These are phyloP conservation scores for Ophonus ardosiacus DNA, from an alignment of 2,888 invertebrate genomes.

Conservation along the genomic window DNA sequence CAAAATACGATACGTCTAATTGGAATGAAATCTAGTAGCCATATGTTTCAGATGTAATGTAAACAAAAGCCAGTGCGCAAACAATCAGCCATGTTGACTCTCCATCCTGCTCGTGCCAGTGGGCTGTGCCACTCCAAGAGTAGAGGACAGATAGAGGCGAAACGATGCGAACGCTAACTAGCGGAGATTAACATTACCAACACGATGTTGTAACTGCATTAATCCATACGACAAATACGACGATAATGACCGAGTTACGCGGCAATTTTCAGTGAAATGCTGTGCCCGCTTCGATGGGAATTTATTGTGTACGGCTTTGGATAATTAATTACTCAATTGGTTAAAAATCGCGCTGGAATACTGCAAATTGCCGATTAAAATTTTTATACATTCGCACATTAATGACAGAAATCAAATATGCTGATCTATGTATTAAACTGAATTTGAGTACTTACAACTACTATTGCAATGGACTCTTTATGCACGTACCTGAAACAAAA, in stretches of 20 bases:
- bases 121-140: background rate
- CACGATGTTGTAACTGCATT: constrained; percentile 58
- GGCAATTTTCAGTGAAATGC: constrained; percentile 54
- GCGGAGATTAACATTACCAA: constrained; percentile 62
- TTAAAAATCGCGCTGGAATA: constrained; percentile 20
- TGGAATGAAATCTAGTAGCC: constrained; percentile 56
- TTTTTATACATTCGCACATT: background rate
- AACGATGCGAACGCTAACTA: constrained; percentile 54
- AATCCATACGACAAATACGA: constrained; percentile 62
- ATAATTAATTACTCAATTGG: constrained; percentile 40
- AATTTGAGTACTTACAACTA: constrained; percentile 12
- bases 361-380: constrained; percentile 14
- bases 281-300: constrained; percentile 39
- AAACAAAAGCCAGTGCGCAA: constrained; percentile 60
- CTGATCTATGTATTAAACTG: background rate
- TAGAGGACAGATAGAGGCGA: constrained; percentile 13
- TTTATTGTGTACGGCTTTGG: constrained; percentile 45
- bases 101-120: constrained; percentile 23
- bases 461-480: background rate
- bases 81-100: constrained; percentile 39
- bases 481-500: constrained; percentile 25
- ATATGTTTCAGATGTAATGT: constrained; percentile 60
- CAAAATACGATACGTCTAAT: constrained; percentile 56
- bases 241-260: constrained; percentile 59
- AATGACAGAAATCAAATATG: background rate